These are phyloP conservation scores for Peribatodes rhomboidaria DNA, from an alignment of 2,888 invertebrate genomes.

Conservation along the genomic window DNA sequence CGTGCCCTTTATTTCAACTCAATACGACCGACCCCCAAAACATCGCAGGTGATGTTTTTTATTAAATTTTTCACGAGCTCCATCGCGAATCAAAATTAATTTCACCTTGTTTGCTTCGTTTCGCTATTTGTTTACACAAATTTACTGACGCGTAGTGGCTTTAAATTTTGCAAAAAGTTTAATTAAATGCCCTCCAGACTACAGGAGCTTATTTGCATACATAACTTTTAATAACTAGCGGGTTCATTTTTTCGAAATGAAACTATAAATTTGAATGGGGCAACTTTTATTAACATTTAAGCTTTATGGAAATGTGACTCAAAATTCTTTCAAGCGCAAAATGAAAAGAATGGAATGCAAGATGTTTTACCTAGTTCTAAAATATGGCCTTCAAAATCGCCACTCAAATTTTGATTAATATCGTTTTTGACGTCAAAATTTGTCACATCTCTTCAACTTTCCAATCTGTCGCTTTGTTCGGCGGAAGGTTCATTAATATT, in stretches of 20 bases:
- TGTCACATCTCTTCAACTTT: constrained; percentile 40
- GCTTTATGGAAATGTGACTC: constrained; percentile 11
- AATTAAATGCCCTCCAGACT: constrained; percentile 51
- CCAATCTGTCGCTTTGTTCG: constrained; percentile 38
- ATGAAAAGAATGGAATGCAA: neutral
- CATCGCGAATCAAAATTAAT: constrained; percentile 67
- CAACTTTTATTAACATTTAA: constrained; percentile 23
- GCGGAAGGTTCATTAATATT: constrained; percentile 41
- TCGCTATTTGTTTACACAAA: constrained; percentile 46
- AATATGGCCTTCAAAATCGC: neutral
- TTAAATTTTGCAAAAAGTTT: constrained; percentile 56
- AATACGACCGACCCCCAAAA: constrained; percentile 50
- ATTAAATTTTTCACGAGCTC: constrained; percentile 71
- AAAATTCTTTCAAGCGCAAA: neutral
- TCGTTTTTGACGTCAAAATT: constrained; percentile 37
- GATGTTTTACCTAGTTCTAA: neutral
- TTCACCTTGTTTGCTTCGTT: constrained; percentile 59
- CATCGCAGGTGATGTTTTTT: constrained; percentile 76
- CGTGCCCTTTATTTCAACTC: constrained; percentile 26
- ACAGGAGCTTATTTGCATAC: constrained; percentile 37
- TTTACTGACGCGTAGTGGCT: constrained; percentile 50
- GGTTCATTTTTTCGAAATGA: constrained; percentile 33
- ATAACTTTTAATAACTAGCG: constrained; percentile 40
- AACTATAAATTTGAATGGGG: constrained; percentile 28
- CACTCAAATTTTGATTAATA: constrained; percentile 36